These are phyloP conservation scores for Malurus elegans DNA, from an alignment of 2,113 vertebrate genomes.

Conservation along the genomic window DNA sequence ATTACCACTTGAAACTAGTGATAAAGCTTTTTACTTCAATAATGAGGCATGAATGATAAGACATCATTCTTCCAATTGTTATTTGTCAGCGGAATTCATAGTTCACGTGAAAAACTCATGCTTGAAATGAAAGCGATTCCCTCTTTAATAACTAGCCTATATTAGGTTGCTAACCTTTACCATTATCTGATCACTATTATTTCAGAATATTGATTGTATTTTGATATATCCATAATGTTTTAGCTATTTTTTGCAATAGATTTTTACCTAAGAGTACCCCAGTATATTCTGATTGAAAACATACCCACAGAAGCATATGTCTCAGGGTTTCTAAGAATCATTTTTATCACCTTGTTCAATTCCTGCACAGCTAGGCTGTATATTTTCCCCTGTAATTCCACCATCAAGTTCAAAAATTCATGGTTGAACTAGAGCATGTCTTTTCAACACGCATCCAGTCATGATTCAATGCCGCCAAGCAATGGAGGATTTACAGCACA, in stretches of 20 bases:
- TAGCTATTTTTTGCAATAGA: background rate
- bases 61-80: background rate
- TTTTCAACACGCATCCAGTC: background rate
- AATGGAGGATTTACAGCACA: constrained; percentile 19
- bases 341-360: background rate
- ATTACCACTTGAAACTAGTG: background rate
- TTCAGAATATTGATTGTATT: background rate
- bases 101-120: background rate
- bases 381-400: background rate
- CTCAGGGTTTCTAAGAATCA: background rate
- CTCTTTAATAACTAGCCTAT: background rate
- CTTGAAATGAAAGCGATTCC: background rate
- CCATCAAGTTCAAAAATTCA: background rate
- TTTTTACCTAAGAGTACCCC: background rate
- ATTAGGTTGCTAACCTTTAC: background rate
- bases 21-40: background rate
- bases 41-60: background rate
- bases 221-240: background rate
- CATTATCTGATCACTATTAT: background rate
- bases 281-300: background rate
- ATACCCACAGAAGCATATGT: background rate
- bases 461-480: background rate
- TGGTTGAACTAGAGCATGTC: background rate
- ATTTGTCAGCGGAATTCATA: background rate
- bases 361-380: background rate